A percentile compares a stretch with the other conserved stretches of the same genome.
Conservation (phyloP, 2,113 vertebrate genomes). For the Lasiurus cinereus region DNA sequence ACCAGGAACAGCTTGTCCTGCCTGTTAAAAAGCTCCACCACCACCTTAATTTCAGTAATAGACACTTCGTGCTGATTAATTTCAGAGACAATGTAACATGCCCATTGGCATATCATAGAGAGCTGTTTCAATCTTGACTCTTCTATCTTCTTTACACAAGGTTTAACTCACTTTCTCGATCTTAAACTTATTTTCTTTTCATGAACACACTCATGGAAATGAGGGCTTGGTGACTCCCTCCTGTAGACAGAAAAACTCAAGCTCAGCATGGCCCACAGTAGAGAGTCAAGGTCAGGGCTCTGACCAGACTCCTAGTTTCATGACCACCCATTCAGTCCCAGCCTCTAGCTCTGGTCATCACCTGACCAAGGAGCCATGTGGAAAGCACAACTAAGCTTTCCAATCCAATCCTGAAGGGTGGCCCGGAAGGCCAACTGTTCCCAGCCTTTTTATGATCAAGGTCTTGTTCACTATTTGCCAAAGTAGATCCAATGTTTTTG, state of each 20-base stretch:
- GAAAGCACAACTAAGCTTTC: neutral
- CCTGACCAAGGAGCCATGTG: neutral
- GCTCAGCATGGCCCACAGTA: neutral
- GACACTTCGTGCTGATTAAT: neutral
- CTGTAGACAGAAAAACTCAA: neutral
- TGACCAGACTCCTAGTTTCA: neutral
- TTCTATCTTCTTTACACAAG: neutral
- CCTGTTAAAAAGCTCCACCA: slow-evolving; percentile 9
- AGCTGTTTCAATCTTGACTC: neutral
- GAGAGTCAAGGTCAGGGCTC: slow-evolving; percentile 62
- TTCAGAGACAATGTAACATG: neutral
- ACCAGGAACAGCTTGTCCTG: slow-evolving; percentile 23
- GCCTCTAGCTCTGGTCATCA: neutral
- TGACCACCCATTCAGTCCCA: neutral
- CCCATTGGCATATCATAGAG: neutral
- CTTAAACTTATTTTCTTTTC: neutral
- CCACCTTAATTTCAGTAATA: neutral
- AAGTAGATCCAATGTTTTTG: neutral
- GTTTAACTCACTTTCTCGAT: slow-evolving; percentile 39
- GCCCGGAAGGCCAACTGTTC: neutral
- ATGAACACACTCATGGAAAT: neutral
- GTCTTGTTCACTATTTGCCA: neutral
- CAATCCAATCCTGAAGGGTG: neutral
- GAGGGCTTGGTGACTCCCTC: neutral
- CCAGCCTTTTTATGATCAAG: neutral